A percentile compares a stretch with the other conserved stretches of the same genome.
Conservation (phyloP, 2,888 invertebrate genomes). For the Ormyrus pomaceus region DNA sequence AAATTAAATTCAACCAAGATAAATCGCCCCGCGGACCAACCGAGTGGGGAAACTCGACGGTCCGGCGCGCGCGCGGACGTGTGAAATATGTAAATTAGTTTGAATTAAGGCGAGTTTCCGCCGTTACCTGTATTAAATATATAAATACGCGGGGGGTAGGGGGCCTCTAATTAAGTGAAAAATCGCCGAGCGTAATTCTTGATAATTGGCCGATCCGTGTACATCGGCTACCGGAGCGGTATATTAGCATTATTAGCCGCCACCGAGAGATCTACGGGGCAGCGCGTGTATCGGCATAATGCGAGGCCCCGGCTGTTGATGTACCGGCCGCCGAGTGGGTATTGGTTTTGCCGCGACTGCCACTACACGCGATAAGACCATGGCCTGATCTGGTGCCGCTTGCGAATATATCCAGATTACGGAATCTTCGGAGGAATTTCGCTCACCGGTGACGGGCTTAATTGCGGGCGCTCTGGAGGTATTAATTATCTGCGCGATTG, state of each 20-base stretch:
- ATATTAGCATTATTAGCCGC: background rate
- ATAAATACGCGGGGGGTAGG: slow-evolving; percentile 24
- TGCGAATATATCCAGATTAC: too few species aligned
- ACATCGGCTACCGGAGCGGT: background rate
- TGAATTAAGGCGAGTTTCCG: slow-evolving; percentile 63
- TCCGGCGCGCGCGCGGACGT: slow-evolving; percentile 61
- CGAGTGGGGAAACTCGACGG: slow-evolving; percentile 2
- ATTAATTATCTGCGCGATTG: too few species aligned
- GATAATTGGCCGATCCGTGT: slow-evolving; percentile 40
- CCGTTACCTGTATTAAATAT: slow-evolving; percentile 28
- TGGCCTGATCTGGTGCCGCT: too few species aligned
- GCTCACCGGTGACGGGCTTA: too few species aligned
- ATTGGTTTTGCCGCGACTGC: background rate
- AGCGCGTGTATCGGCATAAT: slow-evolving; percentile 14
- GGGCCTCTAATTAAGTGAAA: slow-evolving; percentile 29
- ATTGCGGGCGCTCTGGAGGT: too few species aligned
- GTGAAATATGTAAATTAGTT: slow-evolving; percentile 70
- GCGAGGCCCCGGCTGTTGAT: background rate
- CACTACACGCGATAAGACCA: too few species aligned
- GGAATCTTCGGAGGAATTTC: too few species aligned
- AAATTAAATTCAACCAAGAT: slow-evolving; percentile 71
- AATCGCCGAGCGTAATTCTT: slow-evolving; percentile 30
- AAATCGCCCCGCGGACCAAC: slow-evolving; percentile 60
- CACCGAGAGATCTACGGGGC: background rate
- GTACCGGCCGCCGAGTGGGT: background rate